These are phyloP conservation scores for Heliconius ismenius DNA, from an alignment of 2,888 invertebrate genomes.

Conservation along the genomic window DNA sequence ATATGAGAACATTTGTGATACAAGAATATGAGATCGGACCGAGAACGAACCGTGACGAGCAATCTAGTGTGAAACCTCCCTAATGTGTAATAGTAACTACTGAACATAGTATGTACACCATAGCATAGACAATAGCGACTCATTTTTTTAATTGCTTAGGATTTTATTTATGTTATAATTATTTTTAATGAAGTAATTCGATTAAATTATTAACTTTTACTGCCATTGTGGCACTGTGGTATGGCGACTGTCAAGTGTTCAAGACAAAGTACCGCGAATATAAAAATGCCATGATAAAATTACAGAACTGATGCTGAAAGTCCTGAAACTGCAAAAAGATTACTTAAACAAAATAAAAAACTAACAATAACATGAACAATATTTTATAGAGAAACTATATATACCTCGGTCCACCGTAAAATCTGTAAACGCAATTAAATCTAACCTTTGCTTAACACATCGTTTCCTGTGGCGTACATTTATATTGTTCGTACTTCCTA, in stretches of 20 bases:
- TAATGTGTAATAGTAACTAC: no score
- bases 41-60: no score
- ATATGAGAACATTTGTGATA: no score
- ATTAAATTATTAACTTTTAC: neutral
- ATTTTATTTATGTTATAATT: neutral
- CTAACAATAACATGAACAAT: neutral
- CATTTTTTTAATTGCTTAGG: neutral
- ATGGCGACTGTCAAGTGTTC: neutral
- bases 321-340: neutral
- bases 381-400: conserved; percentile 44
- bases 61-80: no score
- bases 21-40: no score
- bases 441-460: conserved; percentile 73
- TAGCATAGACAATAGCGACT: neutral
- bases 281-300: neutral
- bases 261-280: neutral
- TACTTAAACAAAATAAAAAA: neutral
- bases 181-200: neutral
- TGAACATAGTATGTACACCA: neutral
- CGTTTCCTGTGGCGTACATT: conserved; percentile 60
- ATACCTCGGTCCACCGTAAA: conserved; percentile 59
- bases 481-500: conserved; percentile 34
- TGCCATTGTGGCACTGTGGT: no score
- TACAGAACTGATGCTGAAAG: neutral
- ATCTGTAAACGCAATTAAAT: conserved; percentile 76